A percentile compares a stretch with the other conserved stretches of the same genome.
Evolutionary conservation across 2,888 invertebrate species (phyloP).

Genomic region (Lamellibrachia columna): DNA sequence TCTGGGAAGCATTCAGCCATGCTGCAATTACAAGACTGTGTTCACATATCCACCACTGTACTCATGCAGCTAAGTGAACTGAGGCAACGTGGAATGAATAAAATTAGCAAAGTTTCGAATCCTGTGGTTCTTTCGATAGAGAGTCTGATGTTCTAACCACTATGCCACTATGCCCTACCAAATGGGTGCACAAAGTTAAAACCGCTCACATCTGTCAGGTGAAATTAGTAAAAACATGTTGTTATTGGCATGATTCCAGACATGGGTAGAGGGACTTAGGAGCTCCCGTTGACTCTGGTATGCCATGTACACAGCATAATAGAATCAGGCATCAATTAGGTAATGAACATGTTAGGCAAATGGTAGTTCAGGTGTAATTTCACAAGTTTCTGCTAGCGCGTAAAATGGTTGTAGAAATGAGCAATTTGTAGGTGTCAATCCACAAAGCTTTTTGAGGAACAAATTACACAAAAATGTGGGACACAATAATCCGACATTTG

Average conservation of each 20-base stretch:
- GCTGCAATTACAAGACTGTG: too few relatives aligned
- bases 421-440: neutral
- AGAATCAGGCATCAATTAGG: neutral
- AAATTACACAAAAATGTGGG: too few relatives aligned
- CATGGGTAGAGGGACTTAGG: neutral
- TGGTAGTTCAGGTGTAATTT: neutral
- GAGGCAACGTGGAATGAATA: too few relatives aligned
- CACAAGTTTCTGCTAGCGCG: neutral
- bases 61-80: too few relatives aligned
- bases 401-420: neutral
- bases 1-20: too few relatives aligned
- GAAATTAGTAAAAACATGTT: constrained; percentile 10
- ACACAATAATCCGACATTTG: too few relatives aligned
- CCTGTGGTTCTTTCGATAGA: too few relatives aligned
- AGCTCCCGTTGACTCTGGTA: neutral
- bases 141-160: too few relatives aligned
- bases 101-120: too few relatives aligned
- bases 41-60: too few relatives aligned
- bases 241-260: constrained; percentile 6
- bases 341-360: neutral
- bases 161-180: neutral
- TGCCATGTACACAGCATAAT: neutral
- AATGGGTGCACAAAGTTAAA: neutral
- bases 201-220: constrained; percentile 6
- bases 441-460: too few relatives aligned